Percentiles rank a stretch among this genome's conserved stretches.
phyloP scores from a whole-genome alignment of 2,113 vertebrate genomes.

The Platysternon megacephalum region DNA sequence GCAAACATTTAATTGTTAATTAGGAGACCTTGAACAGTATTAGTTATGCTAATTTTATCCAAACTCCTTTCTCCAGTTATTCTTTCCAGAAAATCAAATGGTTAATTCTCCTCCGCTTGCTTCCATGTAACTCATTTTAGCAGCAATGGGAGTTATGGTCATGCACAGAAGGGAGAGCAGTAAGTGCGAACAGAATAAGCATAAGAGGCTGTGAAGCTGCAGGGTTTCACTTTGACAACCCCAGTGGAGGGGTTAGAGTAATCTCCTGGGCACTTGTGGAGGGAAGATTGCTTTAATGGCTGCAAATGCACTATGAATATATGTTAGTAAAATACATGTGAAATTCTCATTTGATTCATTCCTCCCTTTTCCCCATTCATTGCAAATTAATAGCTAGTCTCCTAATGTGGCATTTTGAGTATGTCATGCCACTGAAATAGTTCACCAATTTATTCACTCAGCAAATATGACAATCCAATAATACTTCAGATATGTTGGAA shows the following conservation, averaged over 20 bases:
- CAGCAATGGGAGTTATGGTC: background rate
- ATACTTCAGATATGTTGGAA: accelerated
- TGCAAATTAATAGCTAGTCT: background rate
- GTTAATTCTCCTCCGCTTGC: background rate
- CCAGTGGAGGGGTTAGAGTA: background rate
- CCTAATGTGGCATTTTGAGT: background rate
- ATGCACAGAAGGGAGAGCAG: background rate
- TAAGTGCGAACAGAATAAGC: background rate
- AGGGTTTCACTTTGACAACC: background rate
- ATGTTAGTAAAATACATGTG: background rate
- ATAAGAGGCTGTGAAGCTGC: background rate
- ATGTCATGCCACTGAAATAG: background rate
- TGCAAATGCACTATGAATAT: background rate
- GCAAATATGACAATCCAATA: background rate
- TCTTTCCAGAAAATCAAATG: background rate
- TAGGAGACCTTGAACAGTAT: background rate
- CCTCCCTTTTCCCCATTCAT: background rate
- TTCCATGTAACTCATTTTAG: background rate
- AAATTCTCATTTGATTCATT: constrained; percentile 13
- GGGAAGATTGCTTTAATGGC: constrained; percentile 24
- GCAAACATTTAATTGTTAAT: background rate
- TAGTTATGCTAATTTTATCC: constrained; percentile 16
- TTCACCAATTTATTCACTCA: background rate
- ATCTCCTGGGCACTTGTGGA: background rate
- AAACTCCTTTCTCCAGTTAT: background rate